Evolutionary conservation across 2,113 vertebrate species (phyloP).

Genomic region (Chloropsis hardwickii): DNA sequence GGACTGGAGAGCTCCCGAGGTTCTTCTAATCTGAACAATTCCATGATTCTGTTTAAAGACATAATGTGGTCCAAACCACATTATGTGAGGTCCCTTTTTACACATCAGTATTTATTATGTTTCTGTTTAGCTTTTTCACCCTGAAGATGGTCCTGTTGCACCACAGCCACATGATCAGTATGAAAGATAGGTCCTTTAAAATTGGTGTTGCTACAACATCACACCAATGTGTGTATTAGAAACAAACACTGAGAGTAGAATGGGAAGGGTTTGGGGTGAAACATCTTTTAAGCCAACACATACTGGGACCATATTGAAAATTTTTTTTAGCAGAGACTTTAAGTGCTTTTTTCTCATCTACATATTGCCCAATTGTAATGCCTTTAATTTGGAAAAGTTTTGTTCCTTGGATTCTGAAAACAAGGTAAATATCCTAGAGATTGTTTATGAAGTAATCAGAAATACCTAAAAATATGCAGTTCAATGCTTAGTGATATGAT

Average conservation of each 20-base stretch:
- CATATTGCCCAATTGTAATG: neutral
- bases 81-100: neutral
- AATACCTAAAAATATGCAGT: neutral
- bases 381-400: neutral
- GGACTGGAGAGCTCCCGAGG: neutral
- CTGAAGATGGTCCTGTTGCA: neutral
- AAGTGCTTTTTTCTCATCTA: neutral
- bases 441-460: neutral
- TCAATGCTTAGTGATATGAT: neutral
- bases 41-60: neutral
- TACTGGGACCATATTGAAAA: neutral
- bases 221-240: neutral
- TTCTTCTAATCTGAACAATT: neutral
- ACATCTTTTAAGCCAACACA: neutral
- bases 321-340: neutral
- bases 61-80: neutral
- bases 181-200: neutral
- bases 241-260: neutral
- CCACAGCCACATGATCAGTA: neutral
- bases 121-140: neutral
- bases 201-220: neutral
- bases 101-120: neutral
- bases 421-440: neutral
- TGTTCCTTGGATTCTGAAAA: neutral
- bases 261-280: neutral